phyloP scores from a whole-genome alignment of 1,140 invertebrate genomes.

The Ctenoplectra terminalis region DNA sequence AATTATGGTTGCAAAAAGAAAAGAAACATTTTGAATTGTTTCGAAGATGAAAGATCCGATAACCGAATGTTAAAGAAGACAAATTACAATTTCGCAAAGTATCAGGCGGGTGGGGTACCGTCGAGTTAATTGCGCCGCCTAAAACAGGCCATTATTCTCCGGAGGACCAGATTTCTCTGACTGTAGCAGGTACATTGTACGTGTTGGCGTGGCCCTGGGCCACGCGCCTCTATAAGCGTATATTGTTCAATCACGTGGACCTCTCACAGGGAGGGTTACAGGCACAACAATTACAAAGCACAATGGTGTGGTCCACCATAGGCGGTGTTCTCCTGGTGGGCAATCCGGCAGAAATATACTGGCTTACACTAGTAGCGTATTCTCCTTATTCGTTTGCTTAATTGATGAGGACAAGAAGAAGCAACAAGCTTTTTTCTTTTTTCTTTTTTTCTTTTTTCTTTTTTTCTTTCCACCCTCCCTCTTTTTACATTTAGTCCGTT shows the following conservation, averaged over 20 bases:
- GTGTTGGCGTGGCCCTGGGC: constrained; percentile 64
- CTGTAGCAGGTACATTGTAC: constrained; percentile 52
- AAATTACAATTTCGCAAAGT: constrained; percentile 32
- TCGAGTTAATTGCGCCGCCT: constrained; percentile 64
- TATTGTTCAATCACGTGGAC: constrained; percentile 61
- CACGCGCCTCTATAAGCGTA: constrained; percentile 57
- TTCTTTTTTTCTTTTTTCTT: background rate
- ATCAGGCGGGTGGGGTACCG: constrained; percentile 11
- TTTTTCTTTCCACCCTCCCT: background rate
- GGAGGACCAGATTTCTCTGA: constrained; percentile 56
- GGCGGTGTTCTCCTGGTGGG: constrained; percentile 42
- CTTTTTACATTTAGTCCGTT: background rate
- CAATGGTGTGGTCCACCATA: constrained; percentile 37
- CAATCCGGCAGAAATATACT: constrained; percentile 33
- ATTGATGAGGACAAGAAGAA: constrained; percentile 28
- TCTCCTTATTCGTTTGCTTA: constrained; percentile 37
- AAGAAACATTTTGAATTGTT: background rate
- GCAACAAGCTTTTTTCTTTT: too few relatives aligned
- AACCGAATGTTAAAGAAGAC: constrained; percentile 13
- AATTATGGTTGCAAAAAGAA: too few relatives aligned
- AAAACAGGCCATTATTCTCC: constrained; percentile 63
- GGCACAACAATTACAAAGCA: constrained; percentile 46
- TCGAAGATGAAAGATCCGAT: background rate
- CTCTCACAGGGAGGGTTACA: constrained; percentile 38
- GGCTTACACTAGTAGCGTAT: constrained; percentile 41